Percentiles rank a stretch among this genome's conserved stretches.
These are phyloP conservation scores for Drosophila pseudotalamancana DNA, from an alignment of 2,888 invertebrate species.

Conservation along the genomic window DNA sequence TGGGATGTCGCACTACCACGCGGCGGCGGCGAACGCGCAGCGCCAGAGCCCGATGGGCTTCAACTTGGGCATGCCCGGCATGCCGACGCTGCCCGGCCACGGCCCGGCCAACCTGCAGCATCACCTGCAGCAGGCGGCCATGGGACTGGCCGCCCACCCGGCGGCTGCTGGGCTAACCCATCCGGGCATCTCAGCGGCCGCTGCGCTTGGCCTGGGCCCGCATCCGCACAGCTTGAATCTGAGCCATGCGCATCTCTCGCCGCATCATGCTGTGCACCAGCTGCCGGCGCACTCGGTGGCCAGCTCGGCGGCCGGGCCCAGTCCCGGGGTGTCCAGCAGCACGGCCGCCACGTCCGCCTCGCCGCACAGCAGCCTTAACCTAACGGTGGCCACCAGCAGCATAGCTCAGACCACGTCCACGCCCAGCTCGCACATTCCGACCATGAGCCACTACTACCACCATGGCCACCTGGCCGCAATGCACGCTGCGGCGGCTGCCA, in stretches of 20 bases:
- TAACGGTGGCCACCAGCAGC: conserved; percentile 71
- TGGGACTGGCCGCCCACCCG: conserved; percentile 78
- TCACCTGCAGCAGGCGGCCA: conserved; percentile 81
- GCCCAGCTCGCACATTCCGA: conserved; percentile 81
- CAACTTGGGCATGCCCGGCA: conserved; percentile 81
- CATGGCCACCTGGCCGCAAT: conserved; percentile 79
- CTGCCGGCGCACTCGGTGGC: conserved; percentile 76
- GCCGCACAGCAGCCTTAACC: conserved; percentile 79
- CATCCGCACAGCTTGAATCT: conserved; percentile 82
- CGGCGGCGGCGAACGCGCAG: conserved; percentile 81
- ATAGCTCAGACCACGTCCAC: conserved; percentile 67
- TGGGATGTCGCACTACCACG: conserved; percentile 83
- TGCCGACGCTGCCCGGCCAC: conserved; percentile 78
- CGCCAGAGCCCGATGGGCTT: conserved; percentile 84
- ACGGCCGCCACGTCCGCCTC: conserved; percentile 65
- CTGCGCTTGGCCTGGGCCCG: conserved; percentile 80
- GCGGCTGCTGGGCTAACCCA: conserved; percentile 77
- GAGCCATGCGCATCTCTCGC: conserved; percentile 82
- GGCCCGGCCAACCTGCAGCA: conserved; percentile 81
- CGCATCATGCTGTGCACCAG: conserved; percentile 81
- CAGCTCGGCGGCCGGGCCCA: conserved; percentile 54
- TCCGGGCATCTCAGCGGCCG: conserved; percentile 81
- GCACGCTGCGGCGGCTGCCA: conserved; percentile 77
- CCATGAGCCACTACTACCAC: conserved; percentile 81
- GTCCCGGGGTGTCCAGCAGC: conserved; percentile 39